Conservation (phyloP, 1,140 invertebrate genomes). For the Drosophila ercepeae region DNA sequence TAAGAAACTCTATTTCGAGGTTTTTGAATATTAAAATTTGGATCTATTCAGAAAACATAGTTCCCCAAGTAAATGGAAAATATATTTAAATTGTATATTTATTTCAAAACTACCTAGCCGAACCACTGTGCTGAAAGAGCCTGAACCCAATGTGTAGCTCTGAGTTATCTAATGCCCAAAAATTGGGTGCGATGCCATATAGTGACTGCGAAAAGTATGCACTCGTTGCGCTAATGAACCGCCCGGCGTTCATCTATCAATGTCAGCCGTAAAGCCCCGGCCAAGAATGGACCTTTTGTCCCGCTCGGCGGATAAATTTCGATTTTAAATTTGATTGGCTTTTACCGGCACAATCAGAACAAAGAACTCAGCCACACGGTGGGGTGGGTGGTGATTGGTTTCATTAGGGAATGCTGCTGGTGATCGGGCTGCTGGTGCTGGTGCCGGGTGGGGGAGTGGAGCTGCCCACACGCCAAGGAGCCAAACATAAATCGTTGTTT, state of each 20-base stretch:
- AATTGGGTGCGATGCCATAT: constrained; percentile 53
- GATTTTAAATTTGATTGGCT: constrained; percentile 66
- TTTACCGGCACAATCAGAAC: constrained; percentile 59
- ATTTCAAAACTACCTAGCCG: not conserved
- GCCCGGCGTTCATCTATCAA: constrained; percentile 72
- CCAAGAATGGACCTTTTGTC: constrained; percentile 65
- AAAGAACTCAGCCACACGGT: constrained; percentile 31
- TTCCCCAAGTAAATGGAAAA: not conserved
- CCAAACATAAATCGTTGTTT: constrained; percentile 47
- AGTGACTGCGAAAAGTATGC: constrained; percentile 72
- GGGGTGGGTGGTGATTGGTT: constrained; percentile 5
- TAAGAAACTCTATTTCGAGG: not conserved
- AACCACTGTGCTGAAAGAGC: constrained; percentile 29
- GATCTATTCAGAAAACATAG: too few species aligned
- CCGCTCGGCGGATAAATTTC: constrained; percentile 53
- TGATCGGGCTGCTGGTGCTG: too few species aligned
- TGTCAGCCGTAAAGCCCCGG: constrained; percentile 49
- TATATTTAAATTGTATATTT: not conserved
- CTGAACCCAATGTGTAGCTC: constrained; percentile 32
- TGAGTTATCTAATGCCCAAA: constrained; percentile 67
- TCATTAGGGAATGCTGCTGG: constrained; percentile 13
- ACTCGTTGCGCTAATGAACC: constrained; percentile 66
- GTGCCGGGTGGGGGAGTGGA: constrained; percentile 15
- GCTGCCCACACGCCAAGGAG: constrained; percentile 52
- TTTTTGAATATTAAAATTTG: not conserved